Evolutionary conservation across 2,888 invertebrate genomes (phyloP), one percentile per base, ranked within the genome.

Genomic region (Geotrupes spiniger): DNA sequence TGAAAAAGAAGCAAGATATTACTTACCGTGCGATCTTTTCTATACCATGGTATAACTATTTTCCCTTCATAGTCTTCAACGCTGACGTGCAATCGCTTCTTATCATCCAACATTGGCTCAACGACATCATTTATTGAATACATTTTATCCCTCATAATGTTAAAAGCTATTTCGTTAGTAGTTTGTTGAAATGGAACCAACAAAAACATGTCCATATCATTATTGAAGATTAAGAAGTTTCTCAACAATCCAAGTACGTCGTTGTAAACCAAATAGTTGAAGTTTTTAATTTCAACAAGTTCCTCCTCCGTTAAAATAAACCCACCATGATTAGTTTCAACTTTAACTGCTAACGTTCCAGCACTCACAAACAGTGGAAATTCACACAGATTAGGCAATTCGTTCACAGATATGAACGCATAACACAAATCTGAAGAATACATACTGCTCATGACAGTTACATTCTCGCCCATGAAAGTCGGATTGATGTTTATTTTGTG

Each of bases 21-120:
- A 66, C 68, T 60, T 60, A 80, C 70, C 36, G 69, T 68, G 37
- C 75, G 72, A 1, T 78, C 69, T 8, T 72, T 72, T 58, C 85
- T 76, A 69, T 97, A 97, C 83, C 89, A 92, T 0, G 96, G 95
- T 50, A 85, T 83, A 1, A 98, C 87, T 0, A 98, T 83, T 33
- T 82, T 80, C 58, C 87, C 77, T 17, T 82, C 74, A 67, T 87
- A 92, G 12, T 78, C 78, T 27, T 83, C 78, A 6, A 76, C 70
- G 0, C 74, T 74, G 6, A 89, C 83, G 0, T 65, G 52, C 38
- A 83, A 68, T 0, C 70, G 64, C 16, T 68, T 63, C 36, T 80
- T 75, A 56, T 83, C 80, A 46, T 76, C 73, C 33, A 73, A 64
- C 0, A 75, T 67, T 0, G 78, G 76, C 11, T 70, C 64, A 0